Evolutionary conservation across 2,888 invertebrate species (phyloP).

Genomic region (Ferdinandea cuprea): DNA sequence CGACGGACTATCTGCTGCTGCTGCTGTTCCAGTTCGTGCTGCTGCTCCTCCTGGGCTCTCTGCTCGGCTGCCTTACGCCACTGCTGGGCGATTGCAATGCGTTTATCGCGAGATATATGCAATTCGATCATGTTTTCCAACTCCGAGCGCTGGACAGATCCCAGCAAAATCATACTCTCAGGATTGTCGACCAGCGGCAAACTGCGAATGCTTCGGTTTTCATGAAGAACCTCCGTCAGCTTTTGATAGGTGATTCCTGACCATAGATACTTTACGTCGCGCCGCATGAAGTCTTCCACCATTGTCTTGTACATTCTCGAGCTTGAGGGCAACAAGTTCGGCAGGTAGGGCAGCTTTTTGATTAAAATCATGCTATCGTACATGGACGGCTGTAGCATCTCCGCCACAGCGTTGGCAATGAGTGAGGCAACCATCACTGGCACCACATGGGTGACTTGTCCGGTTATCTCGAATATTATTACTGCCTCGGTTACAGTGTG

Average conservation of each 20-base stretch:
- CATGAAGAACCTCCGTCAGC: constrained; percentile 91
- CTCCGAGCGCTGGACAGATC: constrained; percentile 96
- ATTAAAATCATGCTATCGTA: constrained; percentile 99
- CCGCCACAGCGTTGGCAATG: constrained; percentile 97
- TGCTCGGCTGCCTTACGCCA: constrained; percentile 89
- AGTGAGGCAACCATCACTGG: constrained; percentile 98
- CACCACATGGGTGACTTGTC: constrained; percentile 97
- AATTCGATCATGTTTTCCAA: constrained; percentile 93
- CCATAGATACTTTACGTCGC: constrained; percentile 94
- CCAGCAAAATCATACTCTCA: constrained; percentile 95
- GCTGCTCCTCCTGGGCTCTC: constrained; percentile 83
- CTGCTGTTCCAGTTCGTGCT: constrained; percentile 85
- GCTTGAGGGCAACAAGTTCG: constrained; percentile 94
- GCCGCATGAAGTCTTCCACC: constrained; percentile 99
- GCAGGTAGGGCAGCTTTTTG: constrained; percentile 97
- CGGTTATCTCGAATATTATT: constrained; percentile 99
- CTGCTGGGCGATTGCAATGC: constrained; percentile 88
- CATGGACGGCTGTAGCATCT: constrained; percentile 96
- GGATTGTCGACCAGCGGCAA: constrained; percentile 98
- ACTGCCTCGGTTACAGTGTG: constrained; percentile 99
- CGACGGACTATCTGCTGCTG: constrained; percentile 82
- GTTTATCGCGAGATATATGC: constrained; percentile 92
- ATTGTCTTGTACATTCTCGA: constrained; percentile 96
- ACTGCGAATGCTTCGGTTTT: constrained; percentile 86
- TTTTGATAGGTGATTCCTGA: constrained; percentile 95